Base-by-base conservation (phyloP, 2,888 invertebrate species). In the Drosophila siamana region DNA sequence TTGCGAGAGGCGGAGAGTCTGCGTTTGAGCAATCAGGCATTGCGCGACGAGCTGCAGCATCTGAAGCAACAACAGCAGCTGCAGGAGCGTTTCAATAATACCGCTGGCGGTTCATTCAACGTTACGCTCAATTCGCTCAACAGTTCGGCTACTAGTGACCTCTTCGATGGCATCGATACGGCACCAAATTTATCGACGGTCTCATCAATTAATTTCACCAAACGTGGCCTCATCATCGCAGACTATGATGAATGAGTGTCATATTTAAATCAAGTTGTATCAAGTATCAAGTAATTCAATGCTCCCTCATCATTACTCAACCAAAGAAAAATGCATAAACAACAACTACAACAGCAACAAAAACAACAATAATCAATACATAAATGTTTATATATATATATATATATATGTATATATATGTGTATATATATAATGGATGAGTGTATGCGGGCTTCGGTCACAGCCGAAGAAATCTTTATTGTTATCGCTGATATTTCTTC, bases 1-100 rank as follows among this genome's bases (percentile, higher is more conserved):
- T 84, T 91, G 83, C 85, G 83, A 43, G 90, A 90, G 78, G 91
- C 90, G 78, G 90, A 91, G 41, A 80, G 78, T 41, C 69, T 91
- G 69, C 86, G 88, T 51, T 56, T 86, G 44, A 89, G 82, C 67
- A 92, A 92, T 79, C 86, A 90, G 75, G 84, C 87, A 55, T 59
- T 91, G 65, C 88, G 89, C 36, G 69, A 79, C 36, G 89, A 91
- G 66, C 67, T 90, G 54, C 80, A 90, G 30, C 74, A 80, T 43
- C 69, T 91, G 56, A 89, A 90, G 54, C 78, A 73, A n/a, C 86
- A 85, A 51, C 78, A 84, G 28, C 78, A 86, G 73, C 70, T 85
- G 56, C 81, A 80, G 38, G 80, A 79, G 46, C 80, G 86, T 33
- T 79, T 79, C 51, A 77, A 76, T 61, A 77, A 76, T 61, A 80